Evolutionary conservation across 1,140 invertebrate species (phyloP).

Genomic region (Thrips palmi): DNA sequence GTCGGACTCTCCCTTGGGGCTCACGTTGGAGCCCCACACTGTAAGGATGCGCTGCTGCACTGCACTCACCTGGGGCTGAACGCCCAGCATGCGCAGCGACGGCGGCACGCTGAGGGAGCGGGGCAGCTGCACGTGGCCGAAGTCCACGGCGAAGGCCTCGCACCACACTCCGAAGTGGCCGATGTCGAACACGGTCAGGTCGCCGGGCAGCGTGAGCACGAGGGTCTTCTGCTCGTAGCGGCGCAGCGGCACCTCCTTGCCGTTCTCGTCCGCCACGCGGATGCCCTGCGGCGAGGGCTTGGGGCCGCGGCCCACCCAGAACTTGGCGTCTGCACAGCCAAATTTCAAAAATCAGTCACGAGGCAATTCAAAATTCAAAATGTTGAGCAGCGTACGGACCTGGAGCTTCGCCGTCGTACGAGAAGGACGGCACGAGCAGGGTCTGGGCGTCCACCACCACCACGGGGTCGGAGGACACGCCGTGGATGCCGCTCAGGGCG

Average conservation of each 20-base stretch:
- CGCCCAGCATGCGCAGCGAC: slow-evolving; percentile 78
- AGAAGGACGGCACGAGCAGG: slow-evolving; percentile 67
- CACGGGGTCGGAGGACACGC: slow-evolving; percentile 63
- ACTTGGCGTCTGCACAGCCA: slow-evolving; percentile 59
- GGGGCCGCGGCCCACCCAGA: slow-evolving; percentile 69
- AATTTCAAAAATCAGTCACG: slow-evolving; percentile 7
- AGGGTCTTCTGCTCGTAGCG: slow-evolving; percentile 70
- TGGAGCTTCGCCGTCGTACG: slow-evolving; percentile 76
- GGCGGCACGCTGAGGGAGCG: slow-evolving; percentile 61
- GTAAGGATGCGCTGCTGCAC: no score
- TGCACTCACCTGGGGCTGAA: slow-evolving; percentile 79
- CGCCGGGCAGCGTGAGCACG: slow-evolving; percentile 64
- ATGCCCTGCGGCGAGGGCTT: slow-evolving; percentile 60
- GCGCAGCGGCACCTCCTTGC: slow-evolving; percentile 55
- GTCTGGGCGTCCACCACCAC: slow-evolving; percentile 82
- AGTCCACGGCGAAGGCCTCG: slow-evolving; percentile 74
- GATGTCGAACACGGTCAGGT: slow-evolving; percentile 64
- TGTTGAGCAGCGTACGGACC: slow-evolving; percentile 31
- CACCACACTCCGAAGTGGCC: slow-evolving; percentile 77
- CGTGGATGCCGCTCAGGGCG: slow-evolving; percentile 56
- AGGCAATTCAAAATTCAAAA: slow-evolving; percentile 3
- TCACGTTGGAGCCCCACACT: slow-evolving; percentile 2
- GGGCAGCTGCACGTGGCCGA: slow-evolving; percentile 67
- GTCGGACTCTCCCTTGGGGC: no score
- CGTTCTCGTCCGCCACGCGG: slow-evolving; percentile 73